Base-by-base conservation (phyloP, 2,888 invertebrate genomes). In the Agriopis marginaria region DNA sequence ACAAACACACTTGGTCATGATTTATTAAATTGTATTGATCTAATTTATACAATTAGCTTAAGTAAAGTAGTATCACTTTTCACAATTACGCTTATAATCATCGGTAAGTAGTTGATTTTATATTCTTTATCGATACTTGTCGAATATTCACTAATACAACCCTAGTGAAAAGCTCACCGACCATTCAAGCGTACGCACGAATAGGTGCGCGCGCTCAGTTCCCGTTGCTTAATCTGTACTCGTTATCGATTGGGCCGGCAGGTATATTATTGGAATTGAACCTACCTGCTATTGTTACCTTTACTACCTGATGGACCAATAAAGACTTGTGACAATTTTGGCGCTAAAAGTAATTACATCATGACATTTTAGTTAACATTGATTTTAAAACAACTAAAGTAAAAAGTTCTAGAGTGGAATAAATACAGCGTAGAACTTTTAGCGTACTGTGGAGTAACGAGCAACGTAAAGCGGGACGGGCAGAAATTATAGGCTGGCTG, bases 191-290 rank as follows among this genome's bases (percentile, higher is more conserved):
- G 68, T 72, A 73, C 77, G 78, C 79, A 77, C 71, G 68, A 74
- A 66, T 63, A 68, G 69, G 70, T 72, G 75, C 58, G 63, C 42
- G 50, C 51, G 42, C 17, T 39, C n/a, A 63, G 53, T 23, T 51
- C 23, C 45, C 56, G 62, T 66, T 59, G 17, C 32, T 10, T 70
- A 66, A 66, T 45, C 66, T 66, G 49, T 63, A 58, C 70, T 60
- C 73, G 61, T 82, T 85, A 87, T 85, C 79, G 82, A 85, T 82
- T 80, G 86, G 82, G 83, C 79, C 84, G 82, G 73, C 55, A 61
- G n/a, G 9, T 40, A 45, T 12, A 32, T 23, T 51, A 51, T 42
- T 11, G 12, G 45, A 10, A 11, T 12, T 45, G 45, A 10, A 45
- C 11, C 45, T 53, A 39, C 7, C 50, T 53, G 53, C 7, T 32